phyloP scores from a whole-genome alignment of 2,797 vertebrate species.

The Eupleurogrammus muticus region DNA sequence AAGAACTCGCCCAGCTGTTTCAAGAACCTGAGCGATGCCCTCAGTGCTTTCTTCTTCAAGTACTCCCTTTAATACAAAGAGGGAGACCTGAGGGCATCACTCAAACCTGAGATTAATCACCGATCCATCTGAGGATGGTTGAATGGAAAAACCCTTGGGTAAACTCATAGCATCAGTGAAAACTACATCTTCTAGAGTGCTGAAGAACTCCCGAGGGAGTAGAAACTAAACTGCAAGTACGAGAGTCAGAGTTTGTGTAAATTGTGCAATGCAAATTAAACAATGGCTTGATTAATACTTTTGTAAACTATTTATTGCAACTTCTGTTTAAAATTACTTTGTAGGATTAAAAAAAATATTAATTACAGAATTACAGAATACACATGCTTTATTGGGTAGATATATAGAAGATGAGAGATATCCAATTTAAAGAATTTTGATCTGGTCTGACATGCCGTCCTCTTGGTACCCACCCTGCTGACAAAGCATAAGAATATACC shows the following conservation, averaged over 20 bases:
- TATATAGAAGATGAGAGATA: constrained; percentile 3
- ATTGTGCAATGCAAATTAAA: constrained; percentile 3
- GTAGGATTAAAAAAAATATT: constrained; percentile 1
- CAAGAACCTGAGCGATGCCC: background rate
- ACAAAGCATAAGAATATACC: constrained; percentile 45
- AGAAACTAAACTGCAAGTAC: background rate
- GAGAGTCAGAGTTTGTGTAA: background rate
- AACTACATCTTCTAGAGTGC: constrained; percentile 2
- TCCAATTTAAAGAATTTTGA: constrained; percentile 12
- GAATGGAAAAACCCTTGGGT: constrained; percentile 3
- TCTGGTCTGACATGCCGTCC: constrained; percentile 13
- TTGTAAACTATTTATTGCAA: constrained; percentile 15
- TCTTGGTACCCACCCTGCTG: constrained; percentile 28
- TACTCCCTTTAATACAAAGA: background rate
- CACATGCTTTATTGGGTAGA: constrained; percentile 16
- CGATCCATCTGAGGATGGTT: background rate
- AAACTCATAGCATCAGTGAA: constrained; percentile 10
- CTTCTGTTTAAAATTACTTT: background rate
- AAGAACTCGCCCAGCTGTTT: background rate
- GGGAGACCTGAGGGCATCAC: no score
- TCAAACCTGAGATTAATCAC: no score
- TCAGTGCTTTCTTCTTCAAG: constrained; percentile 15
- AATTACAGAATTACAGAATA: background rate
- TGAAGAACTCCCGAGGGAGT: background rate
- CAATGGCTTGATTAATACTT: constrained; percentile 6